A percentile compares a stretch with the other conserved stretches of the same genome.
Conservation (phyloP, 2,113 vertebrate species). For the Chamaetylas fuelleborni region DNA sequence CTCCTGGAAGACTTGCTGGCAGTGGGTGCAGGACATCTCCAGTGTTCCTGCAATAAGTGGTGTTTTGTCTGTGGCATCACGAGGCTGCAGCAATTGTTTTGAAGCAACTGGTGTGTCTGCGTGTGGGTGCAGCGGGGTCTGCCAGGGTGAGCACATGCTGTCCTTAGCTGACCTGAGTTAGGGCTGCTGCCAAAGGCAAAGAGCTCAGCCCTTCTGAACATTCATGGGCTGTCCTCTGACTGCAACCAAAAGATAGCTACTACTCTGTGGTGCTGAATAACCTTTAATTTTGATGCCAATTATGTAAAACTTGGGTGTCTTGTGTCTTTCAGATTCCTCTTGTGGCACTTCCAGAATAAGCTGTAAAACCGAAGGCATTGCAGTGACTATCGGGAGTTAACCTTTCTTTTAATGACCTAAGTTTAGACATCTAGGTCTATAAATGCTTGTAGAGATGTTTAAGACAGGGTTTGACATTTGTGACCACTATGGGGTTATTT, state of each 20-base stretch:
- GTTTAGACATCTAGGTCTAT: conserved; percentile 31
- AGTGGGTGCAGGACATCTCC: neutral
- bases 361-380: conserved; percentile 36
- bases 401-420: conserved; percentile 37
- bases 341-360: conserved; percentile 33
- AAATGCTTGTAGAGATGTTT: conserved; percentile 57
- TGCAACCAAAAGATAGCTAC: neutral
- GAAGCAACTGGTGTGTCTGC: neutral
- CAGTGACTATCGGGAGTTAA: conserved; percentile 46
- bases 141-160: neutral
- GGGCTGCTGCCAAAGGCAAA: neutral
- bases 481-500: conserved; percentile 50
- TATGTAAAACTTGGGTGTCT: neutral
- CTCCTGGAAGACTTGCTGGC: conserved; percentile 12
- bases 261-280: neutral
- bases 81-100: neutral
- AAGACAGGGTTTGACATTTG: conserved; percentile 38
- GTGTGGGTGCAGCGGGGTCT: accelerated
- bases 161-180: neutral
- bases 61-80: neutral
- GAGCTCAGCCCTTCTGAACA: neutral
- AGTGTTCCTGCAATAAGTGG: neutral
- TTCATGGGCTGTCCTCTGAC: neutral
- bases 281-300: neutral
- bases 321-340: conserved; percentile 58